These are phyloP conservation scores for Amphilophus citrinellus DNA, from an alignment of 2,113 vertebrate species.

Conservation along the genomic window DNA sequence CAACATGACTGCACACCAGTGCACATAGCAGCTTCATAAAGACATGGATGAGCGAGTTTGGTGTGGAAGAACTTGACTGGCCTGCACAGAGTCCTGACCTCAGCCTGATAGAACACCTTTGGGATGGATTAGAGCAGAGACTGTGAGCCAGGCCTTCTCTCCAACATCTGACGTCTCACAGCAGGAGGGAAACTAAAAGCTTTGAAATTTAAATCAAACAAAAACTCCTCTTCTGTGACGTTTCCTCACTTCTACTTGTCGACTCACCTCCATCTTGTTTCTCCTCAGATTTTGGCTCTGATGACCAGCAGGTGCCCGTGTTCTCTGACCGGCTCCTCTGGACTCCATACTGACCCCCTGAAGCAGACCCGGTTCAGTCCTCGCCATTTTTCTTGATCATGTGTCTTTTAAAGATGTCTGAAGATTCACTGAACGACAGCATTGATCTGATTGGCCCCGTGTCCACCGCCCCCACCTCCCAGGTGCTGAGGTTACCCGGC, in stretches of 20 bases:
- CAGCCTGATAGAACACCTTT: no score
- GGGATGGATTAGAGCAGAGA: no score
- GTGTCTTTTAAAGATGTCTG: slow-evolving; percentile 55
- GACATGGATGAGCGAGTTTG: no score
- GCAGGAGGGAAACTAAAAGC: no score
- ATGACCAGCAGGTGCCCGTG: slow-evolving; percentile 74
- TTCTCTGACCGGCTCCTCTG: slow-evolving; percentile 74
- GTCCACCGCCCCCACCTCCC: not conserved
- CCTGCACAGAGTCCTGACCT: no score
- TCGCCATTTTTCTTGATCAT: not conserved
- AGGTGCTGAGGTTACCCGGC: not conserved
- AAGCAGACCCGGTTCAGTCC: not conserved
- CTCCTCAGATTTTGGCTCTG: slow-evolving; percentile 50
- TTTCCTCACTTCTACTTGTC: not conserved
- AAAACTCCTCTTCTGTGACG: no score
- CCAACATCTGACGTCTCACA: no score
- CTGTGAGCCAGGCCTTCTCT: no score
- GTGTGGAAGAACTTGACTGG: no score
- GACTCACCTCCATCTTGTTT: not conserved
- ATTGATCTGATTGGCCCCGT: not conserved
- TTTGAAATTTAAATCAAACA: no score
- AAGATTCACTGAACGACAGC: slow-evolving; percentile 10
- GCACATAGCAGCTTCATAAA: no score
- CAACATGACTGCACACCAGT: no score
- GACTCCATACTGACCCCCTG: slow-evolving; percentile 67